Evolutionary conservation across 2,888 invertebrate species (phyloP).

Genomic region (Yponomeuta plumbellus): DNA sequence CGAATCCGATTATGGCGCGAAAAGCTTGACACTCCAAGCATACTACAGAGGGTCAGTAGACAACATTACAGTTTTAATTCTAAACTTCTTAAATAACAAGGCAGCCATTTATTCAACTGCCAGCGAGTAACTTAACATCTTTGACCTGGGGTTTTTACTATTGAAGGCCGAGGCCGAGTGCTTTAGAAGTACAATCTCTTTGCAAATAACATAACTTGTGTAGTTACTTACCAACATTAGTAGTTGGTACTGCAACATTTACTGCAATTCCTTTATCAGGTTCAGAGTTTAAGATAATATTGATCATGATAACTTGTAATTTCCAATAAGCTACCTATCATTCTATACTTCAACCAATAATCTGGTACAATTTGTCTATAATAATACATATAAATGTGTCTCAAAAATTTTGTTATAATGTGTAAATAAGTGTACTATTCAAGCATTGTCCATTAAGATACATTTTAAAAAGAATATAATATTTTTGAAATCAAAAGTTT

Average conservation of each 20-base stretch:
- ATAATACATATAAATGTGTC: conserved; percentile 5
- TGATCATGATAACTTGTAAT: background rate
- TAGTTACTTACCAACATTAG: too few species aligned
- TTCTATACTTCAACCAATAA: background rate
- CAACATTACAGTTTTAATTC: conserved; percentile 95
- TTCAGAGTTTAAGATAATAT: background rate
- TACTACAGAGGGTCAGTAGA: conserved; percentile 95
- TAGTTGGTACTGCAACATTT: background rate
- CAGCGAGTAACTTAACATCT: background rate
- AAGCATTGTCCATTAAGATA: conserved; percentile 20
- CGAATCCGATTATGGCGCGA: conserved; percentile 93
- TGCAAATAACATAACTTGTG: too few species aligned
- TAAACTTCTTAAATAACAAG: conserved; percentile 82
- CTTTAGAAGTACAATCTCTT: background rate
- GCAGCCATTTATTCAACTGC: conserved; percentile 6
- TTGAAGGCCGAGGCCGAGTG: background rate
- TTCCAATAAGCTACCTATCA: background rate
- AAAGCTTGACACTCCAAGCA: conserved; percentile 92
- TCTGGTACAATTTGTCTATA: conserved; percentile 4
- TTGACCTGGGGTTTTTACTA: background rate
- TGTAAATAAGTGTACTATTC: conserved; percentile 18
- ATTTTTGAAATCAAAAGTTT: conserved; percentile 28
- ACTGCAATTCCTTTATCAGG: background rate
- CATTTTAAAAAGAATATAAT: conserved; percentile 21
- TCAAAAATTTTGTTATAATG: conserved; percentile 36